Conservation (phyloP, 2,888 invertebrate species). For the Rhagium mordax region DNA sequence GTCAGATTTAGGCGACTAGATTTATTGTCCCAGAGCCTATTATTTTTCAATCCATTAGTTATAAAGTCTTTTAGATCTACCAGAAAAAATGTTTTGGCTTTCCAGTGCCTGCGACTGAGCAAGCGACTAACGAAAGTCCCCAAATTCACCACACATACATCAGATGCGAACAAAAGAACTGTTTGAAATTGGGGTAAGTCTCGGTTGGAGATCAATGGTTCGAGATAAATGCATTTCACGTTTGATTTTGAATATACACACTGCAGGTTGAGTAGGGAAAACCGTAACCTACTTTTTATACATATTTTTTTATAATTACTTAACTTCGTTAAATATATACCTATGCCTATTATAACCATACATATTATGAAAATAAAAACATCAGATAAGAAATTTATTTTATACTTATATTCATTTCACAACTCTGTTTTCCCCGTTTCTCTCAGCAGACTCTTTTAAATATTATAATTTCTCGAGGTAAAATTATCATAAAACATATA, state of each 20-base stretch:
- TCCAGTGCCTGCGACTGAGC: not conserved
- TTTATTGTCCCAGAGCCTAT: not conserved
- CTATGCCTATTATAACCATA: too few relatives aligned
- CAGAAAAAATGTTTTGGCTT: not conserved
- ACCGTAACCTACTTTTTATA: not conserved
- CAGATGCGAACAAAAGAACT: not conserved
- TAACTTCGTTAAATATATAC: not conserved
- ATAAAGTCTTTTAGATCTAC: slow-evolving; percentile 3
- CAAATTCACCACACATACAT: not conserved
- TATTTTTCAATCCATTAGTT: slow-evolving; percentile 10
- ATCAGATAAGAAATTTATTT: too few relatives aligned
- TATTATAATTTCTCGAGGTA: too few relatives aligned
- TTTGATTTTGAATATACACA: not conserved
- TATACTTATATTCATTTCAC: too few relatives aligned
- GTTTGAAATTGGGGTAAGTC: not conserved
- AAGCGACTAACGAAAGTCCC: not conserved
- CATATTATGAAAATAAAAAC: too few relatives aligned
- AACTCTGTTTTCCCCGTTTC: too few relatives aligned
- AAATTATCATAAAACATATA: too few relatives aligned
- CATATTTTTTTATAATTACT: not conserved
- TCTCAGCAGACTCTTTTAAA: too few relatives aligned
- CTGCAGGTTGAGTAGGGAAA: not conserved
- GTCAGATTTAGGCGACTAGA: not conserved
- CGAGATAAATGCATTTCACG: not conserved
- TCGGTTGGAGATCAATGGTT: not conserved